Percentiles rank a stretch among this genome's conserved stretches.
Conservation (phyloP, 1,140 invertebrate genomes). For the Pygmarrhopalites habei region DNA sequence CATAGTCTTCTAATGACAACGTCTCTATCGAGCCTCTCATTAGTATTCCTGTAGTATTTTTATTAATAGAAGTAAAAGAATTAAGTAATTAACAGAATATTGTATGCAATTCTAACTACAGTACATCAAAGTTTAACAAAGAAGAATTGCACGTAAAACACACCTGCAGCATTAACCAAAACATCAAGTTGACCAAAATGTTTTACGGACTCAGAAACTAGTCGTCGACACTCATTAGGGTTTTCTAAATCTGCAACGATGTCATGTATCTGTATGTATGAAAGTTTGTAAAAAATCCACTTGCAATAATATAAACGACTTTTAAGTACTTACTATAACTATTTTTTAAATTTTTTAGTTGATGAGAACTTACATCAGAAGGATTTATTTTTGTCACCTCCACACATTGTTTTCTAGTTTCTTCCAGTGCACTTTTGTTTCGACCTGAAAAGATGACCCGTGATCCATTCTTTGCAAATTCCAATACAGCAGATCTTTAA, state of each 20-base stretch:
- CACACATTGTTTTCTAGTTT: conserved; percentile 42
- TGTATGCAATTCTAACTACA: too few relatives aligned
- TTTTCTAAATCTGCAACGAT: conserved; percentile 44
- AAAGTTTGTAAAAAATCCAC: conserved; percentile 5
- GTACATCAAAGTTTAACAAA: too few relatives aligned
- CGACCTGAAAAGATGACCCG: conserved; percentile 49
- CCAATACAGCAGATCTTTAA: too few relatives aligned
- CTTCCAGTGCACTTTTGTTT: conserved; percentile 47
- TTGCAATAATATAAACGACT: neutral
- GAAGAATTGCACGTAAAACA: too few relatives aligned
- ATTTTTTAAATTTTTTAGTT: neutral
- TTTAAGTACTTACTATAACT: neutral
- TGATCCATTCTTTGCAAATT: conserved; percentile 50
- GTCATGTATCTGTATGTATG: conserved; percentile 24
- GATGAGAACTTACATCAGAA: neutral
- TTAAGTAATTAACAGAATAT: too few relatives aligned
- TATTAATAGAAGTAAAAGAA: too few relatives aligned
- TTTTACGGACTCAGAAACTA: conserved; percentile 40
- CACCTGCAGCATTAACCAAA: conserved; percentile 51
- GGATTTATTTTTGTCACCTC: neutral
- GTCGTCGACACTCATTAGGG: conserved; percentile 43
- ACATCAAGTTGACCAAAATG: conserved; percentile 42
- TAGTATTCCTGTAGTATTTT: conserved; percentile 53
- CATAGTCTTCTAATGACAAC: conserved; percentile 50
- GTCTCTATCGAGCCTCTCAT: conserved; percentile 50